Evolutionary conservation across 1,140 invertebrate species (phyloP), one percentile per base, ranked within the genome.

Genomic region (Ectropis grisescens): DNA sequence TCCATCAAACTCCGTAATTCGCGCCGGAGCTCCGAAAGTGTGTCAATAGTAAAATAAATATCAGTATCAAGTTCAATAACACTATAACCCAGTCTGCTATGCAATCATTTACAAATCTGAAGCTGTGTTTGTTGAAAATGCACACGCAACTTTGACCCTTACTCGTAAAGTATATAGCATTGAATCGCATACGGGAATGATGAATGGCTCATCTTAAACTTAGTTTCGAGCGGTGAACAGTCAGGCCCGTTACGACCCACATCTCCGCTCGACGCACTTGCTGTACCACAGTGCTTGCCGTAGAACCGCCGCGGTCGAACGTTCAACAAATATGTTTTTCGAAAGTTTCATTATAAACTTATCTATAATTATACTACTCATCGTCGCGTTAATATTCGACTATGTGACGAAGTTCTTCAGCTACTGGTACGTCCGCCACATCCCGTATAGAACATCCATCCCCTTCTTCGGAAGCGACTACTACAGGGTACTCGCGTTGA

Each of bases 331-430:
- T 29, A 81, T 81, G 76, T 72, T 79, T 32, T 79, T 79, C 50
- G 76, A 81, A 62, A 81, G 71, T 54, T 62, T 76, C 28, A 38
- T 69, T 4, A 44, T 81, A 30, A 81, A 81, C 46, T 28, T 72
- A 33, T 39, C 47, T 11, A 45, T 79, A 2, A 36, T 74, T 1
- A 11, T 41, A 12, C 40, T 60, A 7, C 33, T 81, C 2, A 60
- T 81, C 13, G 29, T 64, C 11, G 72, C 76, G 1, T 30, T 81
- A 7, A 57, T 52, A 29, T 72, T 75, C 33, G 76, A 81, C 39
- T 81, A 81, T 49, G 55, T 76, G 10, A 79, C 76, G 0, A 81
- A 81, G 36, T 81, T 60, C 51, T 81, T 81, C 46, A 81, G 69
- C 33, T 81, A 81, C 31, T 81, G 72, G 72, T 81, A 81, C 23